These are phyloP conservation scores for Leptobrachium ailaonicum DNA, from an alignment of 2,113 vertebrate genomes.

Conservation along the genomic window DNA sequence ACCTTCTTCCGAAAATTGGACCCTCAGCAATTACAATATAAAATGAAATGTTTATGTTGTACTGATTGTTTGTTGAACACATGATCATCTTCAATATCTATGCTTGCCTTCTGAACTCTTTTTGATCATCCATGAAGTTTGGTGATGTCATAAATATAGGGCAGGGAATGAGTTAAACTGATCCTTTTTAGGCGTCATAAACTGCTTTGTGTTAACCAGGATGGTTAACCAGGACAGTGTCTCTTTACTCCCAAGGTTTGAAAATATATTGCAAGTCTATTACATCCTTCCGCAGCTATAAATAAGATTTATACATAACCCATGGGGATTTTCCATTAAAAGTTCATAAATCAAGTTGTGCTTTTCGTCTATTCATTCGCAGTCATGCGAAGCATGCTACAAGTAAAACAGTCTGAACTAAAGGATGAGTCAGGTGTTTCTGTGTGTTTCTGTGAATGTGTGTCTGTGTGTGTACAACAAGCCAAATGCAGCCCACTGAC, in stretches of 20 bases:
- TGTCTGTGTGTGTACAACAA: not conserved
- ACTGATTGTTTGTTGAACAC: too few relatives aligned
- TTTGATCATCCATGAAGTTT: too few relatives aligned
- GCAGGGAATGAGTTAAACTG: conserved; percentile 23
- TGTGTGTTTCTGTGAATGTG: not conserved
- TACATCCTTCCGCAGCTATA: conserved; percentile 68
- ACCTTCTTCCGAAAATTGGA: too few relatives aligned
- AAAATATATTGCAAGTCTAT: conserved; percentile 68
- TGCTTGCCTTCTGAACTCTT: too few relatives aligned
- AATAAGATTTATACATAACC: conserved; percentile 73
- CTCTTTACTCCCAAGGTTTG: conserved; percentile 62
- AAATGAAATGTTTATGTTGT: too few relatives aligned
- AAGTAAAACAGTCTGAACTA: conserved; percentile 53
- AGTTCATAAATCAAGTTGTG: conserved; percentile 68
- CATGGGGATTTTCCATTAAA: conserved; percentile 74
- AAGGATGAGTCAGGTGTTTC: conserved; percentile 30
- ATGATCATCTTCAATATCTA: too few relatives aligned
- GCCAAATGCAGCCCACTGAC: not conserved
- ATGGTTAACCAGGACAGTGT: conserved; percentile 64
- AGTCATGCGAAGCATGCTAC: conserved; percentile 57
- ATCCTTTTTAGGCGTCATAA: conserved; percentile 34
- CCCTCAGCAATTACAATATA: too few relatives aligned
- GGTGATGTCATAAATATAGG: too few relatives aligned
- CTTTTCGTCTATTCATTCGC: conserved; percentile 66
- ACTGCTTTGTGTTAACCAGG: conserved; percentile 61